phyloP scores from a whole-genome alignment of 1,140 invertebrate species.

The Triops cancriformis region DNA sequence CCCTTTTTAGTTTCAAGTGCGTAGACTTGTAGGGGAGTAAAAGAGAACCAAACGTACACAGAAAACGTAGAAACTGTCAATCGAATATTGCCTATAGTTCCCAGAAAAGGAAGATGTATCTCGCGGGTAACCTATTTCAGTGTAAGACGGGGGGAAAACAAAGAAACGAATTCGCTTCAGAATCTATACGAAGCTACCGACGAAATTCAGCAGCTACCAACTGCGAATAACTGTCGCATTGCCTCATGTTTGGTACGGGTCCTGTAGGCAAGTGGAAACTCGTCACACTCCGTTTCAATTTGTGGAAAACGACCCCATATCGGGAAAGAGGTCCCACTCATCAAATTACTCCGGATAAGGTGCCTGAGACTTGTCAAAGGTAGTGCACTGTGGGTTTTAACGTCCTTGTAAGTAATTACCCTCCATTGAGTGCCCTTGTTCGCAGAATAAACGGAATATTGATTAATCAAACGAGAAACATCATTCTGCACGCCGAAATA shows the following conservation, averaged over 20 bases:
- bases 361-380: not conserved
- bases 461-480: not conserved
- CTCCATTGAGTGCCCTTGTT: not conserved
- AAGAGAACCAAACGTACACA: no score
- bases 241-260: no score
- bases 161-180: no score
- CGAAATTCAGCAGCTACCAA: not conserved
- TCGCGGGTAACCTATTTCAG: no score
- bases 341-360: not conserved
- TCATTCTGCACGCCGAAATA: not conserved
- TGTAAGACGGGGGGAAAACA: no score
- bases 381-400: not conserved
- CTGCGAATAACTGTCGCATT: not conserved
- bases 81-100: no score
- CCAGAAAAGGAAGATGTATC: no score
- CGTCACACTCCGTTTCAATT: not conserved
- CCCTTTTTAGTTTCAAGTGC: no score
- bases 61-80: no score
- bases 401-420: constrained; percentile 10
- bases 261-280: no score
- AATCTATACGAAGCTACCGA: no score
- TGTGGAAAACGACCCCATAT: not conserved
- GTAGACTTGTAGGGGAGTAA: no score
- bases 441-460: constrained; percentile 1
- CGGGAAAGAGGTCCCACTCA: not conserved